A percentile compares a stretch with the other conserved stretches of the same genome.
Evolutionary conservation across 2,797 vertebrate species (phyloP).

Genomic region (Lacerta bilineata): DNA sequence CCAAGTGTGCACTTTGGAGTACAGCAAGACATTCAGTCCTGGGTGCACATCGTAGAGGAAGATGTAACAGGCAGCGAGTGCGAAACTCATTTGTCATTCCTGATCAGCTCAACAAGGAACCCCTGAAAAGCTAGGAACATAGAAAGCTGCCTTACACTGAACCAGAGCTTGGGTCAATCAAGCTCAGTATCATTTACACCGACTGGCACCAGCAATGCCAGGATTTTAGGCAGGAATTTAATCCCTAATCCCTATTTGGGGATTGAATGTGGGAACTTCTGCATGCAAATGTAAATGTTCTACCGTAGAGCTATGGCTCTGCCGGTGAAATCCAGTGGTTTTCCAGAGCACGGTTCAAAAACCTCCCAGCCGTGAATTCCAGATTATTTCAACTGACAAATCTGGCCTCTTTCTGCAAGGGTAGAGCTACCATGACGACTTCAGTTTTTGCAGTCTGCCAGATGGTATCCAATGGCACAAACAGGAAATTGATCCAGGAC

Average conservation of each 20-base stretch:
- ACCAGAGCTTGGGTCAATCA: too few relatives aligned
- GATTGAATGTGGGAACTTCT: too few relatives aligned
- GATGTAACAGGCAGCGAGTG: background rate
- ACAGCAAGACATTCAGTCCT: background rate
- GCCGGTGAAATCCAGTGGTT: background rate
- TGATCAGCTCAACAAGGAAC: too few relatives aligned
- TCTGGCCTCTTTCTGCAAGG: background rate
- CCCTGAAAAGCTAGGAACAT: too few relatives aligned
- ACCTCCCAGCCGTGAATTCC: background rate
- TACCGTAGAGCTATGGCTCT: too few relatives aligned
- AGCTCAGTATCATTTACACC: too few relatives aligned
- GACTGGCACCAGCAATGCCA: too few relatives aligned
- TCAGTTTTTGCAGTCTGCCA: background rate
- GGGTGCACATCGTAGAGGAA: background rate
- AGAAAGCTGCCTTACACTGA: too few relatives aligned
- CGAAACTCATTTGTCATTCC: background rate
- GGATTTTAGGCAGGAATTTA: too few relatives aligned
- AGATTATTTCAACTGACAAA: background rate
- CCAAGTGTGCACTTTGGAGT: background rate
- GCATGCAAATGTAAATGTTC: too few relatives aligned
- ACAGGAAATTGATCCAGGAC: background rate
- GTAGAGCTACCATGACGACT: background rate
- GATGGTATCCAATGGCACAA: background rate
- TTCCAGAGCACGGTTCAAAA: background rate
- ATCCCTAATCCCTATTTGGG: too few relatives aligned